Base-by-base conservation (phyloP, 2,113 vertebrate genomes). In the Illadopsis cleaveri region DNA sequence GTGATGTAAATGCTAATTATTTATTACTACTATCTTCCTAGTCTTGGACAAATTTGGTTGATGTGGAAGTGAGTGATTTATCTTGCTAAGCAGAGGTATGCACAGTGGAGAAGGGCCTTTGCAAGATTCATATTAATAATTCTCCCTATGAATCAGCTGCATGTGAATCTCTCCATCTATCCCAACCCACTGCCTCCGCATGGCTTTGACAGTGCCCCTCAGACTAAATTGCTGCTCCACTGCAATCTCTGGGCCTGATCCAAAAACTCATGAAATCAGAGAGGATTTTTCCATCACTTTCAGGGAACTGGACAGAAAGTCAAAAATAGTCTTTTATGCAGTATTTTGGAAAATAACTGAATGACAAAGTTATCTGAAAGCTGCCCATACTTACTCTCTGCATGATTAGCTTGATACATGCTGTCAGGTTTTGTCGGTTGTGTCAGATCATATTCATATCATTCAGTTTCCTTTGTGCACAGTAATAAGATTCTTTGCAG, bases 1-100 rank as follows among this genome's bases (percentile, higher is more conserved):
- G 78, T 89, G 95, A 96, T 87, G 89, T 94, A 96, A 95, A 96
- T 96, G 81, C 93, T 95, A 90, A 94, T 95, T 92, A 76, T 94
- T 96, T 96, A 94, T 93, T 96, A 95, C 93, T 95, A 93, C 48
- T 89, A 24, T 89, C 84, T 96, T 95, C 69, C 77, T 91, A 94
- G 80, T 82, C 77, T 93, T 79, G 40, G 53, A 79, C 37, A 72
- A 82, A 86, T 76, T 65, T 53, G 18, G 77, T 79, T 93, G 77
- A 79, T 79, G 53, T 79, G 65, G 48, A 79, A 94, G 80, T 60
- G 73, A 79, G 45, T 76, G 94, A 91, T 24, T 93, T 89, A 96
- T 95, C 83, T 94, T 93, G 77, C 86, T 89, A 64, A 82, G 69
- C 70, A 93, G 86, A 95, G 61, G 37, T 37, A 81, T 50, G 58